These are phyloP conservation scores for Psilopogon haemacephalus DNA, from an alignment of 2,113 vertebrate species.

Conservation along the genomic window DNA sequence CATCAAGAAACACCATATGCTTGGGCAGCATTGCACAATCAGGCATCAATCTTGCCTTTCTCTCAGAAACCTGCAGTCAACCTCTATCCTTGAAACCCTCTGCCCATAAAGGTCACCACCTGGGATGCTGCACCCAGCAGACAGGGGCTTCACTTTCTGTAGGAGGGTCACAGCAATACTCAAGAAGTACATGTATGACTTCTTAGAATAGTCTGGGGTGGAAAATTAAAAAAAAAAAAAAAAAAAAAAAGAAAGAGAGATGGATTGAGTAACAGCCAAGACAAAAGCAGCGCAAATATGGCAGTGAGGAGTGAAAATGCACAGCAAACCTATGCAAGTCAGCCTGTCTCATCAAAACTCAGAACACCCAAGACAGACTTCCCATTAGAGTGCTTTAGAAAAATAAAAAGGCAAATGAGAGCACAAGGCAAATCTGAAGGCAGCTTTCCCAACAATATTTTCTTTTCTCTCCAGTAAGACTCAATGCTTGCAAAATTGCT, in stretches of 20 bases:
- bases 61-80: background rate
- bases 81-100: background rate
- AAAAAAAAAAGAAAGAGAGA: background rate
- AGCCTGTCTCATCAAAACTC: background rate
- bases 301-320: background rate
- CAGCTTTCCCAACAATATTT: background rate
- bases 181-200: background rate
- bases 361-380: background rate
- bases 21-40: background rate
- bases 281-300: background rate
- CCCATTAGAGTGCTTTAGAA: background rate
- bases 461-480: conserved; percentile 28
- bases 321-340: background rate
- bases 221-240: background rate
- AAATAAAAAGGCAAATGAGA: background rate
- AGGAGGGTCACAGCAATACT: background rate
- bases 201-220: background rate
- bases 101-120: background rate
- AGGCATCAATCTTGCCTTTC: background rate
- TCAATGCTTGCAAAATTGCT: conserved; percentile 10
- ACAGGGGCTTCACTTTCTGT: background rate
- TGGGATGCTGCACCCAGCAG: background rate
- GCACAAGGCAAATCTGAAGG: background rate
- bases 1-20: background rate
- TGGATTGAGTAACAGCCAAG: background rate